These are phyloP conservation scores for Pycnonotus jocosus DNA, from an alignment of 2,113 vertebrate genomes.

Conservation along the genomic window DNA sequence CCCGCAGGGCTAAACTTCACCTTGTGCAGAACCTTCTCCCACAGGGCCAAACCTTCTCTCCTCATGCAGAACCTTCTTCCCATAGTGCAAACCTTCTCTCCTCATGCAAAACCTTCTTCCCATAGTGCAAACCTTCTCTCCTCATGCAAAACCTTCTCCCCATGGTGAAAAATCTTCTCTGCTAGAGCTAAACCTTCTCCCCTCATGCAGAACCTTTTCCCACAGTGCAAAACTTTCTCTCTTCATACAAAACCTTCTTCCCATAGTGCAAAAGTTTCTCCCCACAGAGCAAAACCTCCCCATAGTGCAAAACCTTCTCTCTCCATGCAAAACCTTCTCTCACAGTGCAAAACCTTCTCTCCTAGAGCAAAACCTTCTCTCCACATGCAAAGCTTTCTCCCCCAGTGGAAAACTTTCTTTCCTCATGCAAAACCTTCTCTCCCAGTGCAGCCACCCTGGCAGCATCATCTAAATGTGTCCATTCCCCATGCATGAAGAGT, in stretches of 20 bases:
- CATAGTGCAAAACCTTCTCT: not conserved
- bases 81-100: not conserved
- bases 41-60: not conserved
- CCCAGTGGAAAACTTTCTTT: not conserved
- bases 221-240: no score
- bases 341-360: not conserved
- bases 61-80: no score
- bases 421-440: not conserved
- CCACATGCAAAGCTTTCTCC: not conserved
- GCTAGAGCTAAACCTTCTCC: no score
- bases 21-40: not conserved
- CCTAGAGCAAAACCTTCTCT: not conserved
- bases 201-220: not conserved
- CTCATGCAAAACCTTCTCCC: not conserved
- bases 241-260: not conserved
- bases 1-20: no score
- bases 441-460: not conserved
- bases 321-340: accelerated
- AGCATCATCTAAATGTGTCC: accelerated
- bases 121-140: not conserved
- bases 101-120: not conserved
- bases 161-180: not conserved
- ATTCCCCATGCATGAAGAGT: not conserved
- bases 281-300: not conserved
- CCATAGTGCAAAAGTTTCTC: not conserved